phyloP scores from a whole-genome alignment of 1,140 invertebrate genomes.

The Papilio machaon region DNA sequence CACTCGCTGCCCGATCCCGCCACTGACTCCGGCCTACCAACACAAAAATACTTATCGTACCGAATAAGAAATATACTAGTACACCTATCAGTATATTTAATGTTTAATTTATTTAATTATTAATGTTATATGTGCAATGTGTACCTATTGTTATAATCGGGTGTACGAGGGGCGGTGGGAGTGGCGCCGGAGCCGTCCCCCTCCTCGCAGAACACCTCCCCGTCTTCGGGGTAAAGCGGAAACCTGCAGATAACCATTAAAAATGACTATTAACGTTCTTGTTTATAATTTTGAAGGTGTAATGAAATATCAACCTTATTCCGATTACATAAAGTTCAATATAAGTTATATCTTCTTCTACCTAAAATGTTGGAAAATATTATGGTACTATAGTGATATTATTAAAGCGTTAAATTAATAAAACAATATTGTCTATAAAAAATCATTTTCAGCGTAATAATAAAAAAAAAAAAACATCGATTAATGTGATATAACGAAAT shows the following conservation, averaged over 20 bases:
- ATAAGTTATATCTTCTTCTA: too few relatives aligned
- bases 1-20: slow-evolving; percentile 49
- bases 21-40: slow-evolving; percentile 39
- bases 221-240: slow-evolving; percentile 71
- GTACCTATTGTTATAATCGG: slow-evolving; percentile 74
- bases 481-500: background rate
- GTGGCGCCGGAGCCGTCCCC: slow-evolving; percentile 79
- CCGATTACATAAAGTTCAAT: too few relatives aligned
- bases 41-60: background rate
- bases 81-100: too few relatives aligned
- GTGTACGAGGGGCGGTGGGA: slow-evolving; percentile 85
- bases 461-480: background rate
- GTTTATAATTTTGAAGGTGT: too few relatives aligned
- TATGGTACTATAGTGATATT: too few relatives aligned
- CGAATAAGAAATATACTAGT: too few relatives aligned
- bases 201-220: slow-evolving; percentile 63
- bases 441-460: background rate
- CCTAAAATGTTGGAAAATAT: too few relatives aligned
- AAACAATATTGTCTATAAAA: background rate
- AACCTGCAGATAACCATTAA: slow-evolving; percentile 64
- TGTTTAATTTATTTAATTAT: too few relatives aligned
- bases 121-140: background rate
- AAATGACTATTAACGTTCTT: background rate
- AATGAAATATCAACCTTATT: too few relatives aligned
- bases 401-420: background rate